phyloP scores from a whole-genome alignment of 2,113 vertebrate species.

The Lichenostomus cassidix region DNA sequence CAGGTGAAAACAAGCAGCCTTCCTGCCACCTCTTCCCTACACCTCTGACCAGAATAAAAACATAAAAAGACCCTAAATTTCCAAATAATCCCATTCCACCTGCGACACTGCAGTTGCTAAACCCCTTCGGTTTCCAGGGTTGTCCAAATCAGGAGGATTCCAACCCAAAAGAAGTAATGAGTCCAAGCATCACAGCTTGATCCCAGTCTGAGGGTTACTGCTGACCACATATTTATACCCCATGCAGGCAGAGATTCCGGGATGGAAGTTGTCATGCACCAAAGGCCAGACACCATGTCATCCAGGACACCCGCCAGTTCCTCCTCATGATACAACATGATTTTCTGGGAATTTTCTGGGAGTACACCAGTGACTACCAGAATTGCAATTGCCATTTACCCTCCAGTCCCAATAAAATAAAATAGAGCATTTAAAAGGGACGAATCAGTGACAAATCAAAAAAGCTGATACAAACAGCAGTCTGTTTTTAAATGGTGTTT shows the following conservation, averaged over 20 bases:
- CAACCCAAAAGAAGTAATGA: background rate
- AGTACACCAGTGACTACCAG: background rate
- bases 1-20: background rate
- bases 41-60: background rate
- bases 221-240: background rate
- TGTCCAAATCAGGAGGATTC: background rate
- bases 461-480: background rate
- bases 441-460: background rate
- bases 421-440: background rate
- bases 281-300: constrained; percentile 2
- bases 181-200: background rate
- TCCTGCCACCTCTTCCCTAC: background rate
- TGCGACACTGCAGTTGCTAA: accelerated
- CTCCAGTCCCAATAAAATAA: background rate
- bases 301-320: background rate
- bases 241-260: background rate
- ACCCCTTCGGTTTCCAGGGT: background rate
- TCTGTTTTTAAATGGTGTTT: background rate
- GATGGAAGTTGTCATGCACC: background rate
- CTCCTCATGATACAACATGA: background rate
- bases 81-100: background rate
- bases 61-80: background rate
- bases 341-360: constrained; percentile 9
- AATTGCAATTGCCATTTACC: background rate
- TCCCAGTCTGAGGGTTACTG: background rate